These are phyloP conservation scores for Phytoseiulus persimilis DNA, from an alignment of 2,888 invertebrate genomes.

Conservation along the genomic window DNA sequence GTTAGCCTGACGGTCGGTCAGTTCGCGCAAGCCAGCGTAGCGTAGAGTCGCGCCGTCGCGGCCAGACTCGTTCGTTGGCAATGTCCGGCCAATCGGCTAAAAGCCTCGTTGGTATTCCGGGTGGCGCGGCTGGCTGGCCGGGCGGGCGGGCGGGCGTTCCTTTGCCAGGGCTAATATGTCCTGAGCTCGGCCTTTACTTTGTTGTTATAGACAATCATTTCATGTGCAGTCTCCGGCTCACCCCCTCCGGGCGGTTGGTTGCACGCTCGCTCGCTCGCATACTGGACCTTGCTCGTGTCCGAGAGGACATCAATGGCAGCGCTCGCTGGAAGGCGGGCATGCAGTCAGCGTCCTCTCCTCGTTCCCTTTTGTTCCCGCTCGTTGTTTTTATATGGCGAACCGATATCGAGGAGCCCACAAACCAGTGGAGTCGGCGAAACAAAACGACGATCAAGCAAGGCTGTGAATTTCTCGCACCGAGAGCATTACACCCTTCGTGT, in stretches of 20 bases:
- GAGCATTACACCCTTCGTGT: neutral
- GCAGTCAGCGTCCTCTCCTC: neutral
- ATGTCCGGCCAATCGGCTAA: slow-evolving; percentile 26
- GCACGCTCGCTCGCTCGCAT: neutral
- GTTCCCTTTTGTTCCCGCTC: neutral
- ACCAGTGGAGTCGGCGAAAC: neutral
- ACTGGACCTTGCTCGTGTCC: neutral
- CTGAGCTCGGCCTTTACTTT: neutral
- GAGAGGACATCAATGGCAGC: neutral
- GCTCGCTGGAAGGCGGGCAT: neutral
- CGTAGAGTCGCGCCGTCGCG: neutral
- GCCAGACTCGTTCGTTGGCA: neutral
- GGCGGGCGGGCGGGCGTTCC: neutral
- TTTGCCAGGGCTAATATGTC: neutral
- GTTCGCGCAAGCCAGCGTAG: neutral
- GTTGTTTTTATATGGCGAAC: neutral
- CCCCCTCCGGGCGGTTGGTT: neutral
- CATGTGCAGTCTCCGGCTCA: neutral
- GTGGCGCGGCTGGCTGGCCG: neutral
- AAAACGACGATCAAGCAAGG: neutral
- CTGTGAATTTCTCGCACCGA: neutral
- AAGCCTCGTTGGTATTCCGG: slow-evolving; percentile 38
- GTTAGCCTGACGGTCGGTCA: neutral
- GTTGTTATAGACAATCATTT: slow-evolving; percentile 5
- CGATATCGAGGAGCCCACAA: neutral